Percentiles rank a stretch among this genome's conserved stretches.
These are phyloP conservation scores for Coturnix japonica DNA, from an alignment of 2,113 vertebrate genomes.

Conservation along the genomic window DNA sequence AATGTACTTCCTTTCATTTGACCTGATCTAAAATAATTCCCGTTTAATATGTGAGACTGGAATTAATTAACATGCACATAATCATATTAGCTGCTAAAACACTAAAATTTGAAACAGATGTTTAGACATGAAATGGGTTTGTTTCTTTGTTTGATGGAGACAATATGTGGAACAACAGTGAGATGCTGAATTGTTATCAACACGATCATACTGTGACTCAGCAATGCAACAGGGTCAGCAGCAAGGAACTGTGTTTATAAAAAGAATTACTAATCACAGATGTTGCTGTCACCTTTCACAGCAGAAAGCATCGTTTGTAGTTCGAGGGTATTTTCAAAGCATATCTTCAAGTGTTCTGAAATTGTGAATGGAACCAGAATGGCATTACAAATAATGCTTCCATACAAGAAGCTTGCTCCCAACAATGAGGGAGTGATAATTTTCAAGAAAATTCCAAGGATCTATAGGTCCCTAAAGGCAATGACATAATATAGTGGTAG, in stretches of 20 bases:
- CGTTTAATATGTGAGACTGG: background rate
- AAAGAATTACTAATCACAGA: background rate
- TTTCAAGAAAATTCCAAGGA: background rate
- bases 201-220: background rate
- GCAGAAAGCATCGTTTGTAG: background rate
- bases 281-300: slow-evolving; percentile 21
- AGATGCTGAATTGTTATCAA: background rate
- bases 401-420: background rate
- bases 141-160: background rate
- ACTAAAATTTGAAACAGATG: background rate
- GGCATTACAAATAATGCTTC: background rate
- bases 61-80: background rate
- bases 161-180: background rate
- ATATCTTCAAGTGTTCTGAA: background rate
- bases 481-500: background rate
- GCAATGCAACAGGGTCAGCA: background rate
- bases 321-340: background rate
- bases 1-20: background rate
- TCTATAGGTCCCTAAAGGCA: background rate
- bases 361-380: background rate
- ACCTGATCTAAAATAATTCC: background rate
- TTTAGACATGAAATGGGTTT: background rate
- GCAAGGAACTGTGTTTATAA: background rate
- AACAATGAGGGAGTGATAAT: background rate
- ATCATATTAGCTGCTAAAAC: background rate